Conservation (phyloP, 2,113 vertebrate species). For the Callipepla squamata region DNA sequence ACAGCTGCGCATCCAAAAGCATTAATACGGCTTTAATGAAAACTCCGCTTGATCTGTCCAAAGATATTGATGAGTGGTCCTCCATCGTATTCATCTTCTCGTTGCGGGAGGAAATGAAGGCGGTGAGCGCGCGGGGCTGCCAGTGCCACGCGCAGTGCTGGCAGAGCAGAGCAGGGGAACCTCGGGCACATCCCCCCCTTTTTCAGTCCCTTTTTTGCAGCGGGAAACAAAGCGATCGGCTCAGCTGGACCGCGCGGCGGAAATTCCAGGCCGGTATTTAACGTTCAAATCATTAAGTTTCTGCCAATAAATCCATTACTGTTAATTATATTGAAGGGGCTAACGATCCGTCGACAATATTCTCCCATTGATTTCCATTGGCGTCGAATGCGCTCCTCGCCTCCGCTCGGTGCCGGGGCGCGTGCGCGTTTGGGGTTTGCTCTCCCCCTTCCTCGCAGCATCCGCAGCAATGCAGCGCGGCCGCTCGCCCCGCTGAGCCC, state of each 20-base stretch:
- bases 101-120: conserved; percentile 77
- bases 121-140: not conserved
- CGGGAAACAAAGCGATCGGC: not conserved
- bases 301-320: conserved; percentile 79
- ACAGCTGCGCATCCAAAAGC: conserved; percentile 78
- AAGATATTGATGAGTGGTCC: conserved; percentile 82
- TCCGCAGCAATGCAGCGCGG: not conserved
- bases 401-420: not conserved
- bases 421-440: rapidly evolving
- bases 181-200: not conserved
- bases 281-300: conserved; percentile 65
- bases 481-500: conserved; percentile 42
- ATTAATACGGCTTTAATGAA: conserved; percentile 84
- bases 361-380: conserved; percentile 64
- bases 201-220: not conserved
- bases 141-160: conserved; percentile 59
- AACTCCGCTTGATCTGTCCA: conserved; percentile 83
- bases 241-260: rapidly evolving
- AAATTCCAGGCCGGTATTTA: conserved; percentile 69
- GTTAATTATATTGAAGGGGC: conserved; percentile 79
- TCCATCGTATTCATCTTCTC: conserved; percentile 79
- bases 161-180: not conserved
- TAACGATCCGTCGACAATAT: conserved; percentile 71
- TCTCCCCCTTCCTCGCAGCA: not conserved
- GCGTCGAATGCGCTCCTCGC: not conserved